Base-by-base conservation (phyloP, 2,113 vertebrate genomes). In the Murina feae region DNA sequence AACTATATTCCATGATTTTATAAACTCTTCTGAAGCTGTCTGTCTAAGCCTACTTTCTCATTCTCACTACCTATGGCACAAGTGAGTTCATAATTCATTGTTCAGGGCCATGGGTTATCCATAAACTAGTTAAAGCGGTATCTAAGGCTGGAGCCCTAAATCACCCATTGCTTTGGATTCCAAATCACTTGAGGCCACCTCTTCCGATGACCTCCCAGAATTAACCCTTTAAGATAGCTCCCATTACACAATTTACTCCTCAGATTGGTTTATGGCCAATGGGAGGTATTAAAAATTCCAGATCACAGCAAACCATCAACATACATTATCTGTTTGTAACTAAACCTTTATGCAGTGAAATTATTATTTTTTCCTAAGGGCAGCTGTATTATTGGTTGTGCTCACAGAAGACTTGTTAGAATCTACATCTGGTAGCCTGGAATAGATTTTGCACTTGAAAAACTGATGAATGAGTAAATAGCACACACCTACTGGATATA, bases 381-480 rank as follows among this genome's bases (percentile, higher is more conserved):
- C 51, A 81, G 7, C 21, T 20, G 23, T 78, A 39, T 55, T 63
- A 49, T 76, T 95, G 39, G 42, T 30, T 75, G 2, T 89, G 44
- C 16, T 66, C 76, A 49, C 4, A 89, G 65, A 82, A 76, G 28
- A 44, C 6, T 9, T 6, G 79, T 87, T 92, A 60, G 47, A 44
- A 49, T 78, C 47, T 68, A 55, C 16, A 28, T 49, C 18, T 51
- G 68, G 25, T 42, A 93, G 66, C 78, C 82, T 89, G n/a, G 49
- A 93, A 76, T 53, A 86, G 25, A 91, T 87, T 90, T 75, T 87
- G 63, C 10, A 4, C 65, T 91, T 87, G 65, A 72, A 93, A 91
- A 86, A n/a, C 58, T 37, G 23, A 9, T 16, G 83, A 80, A 90
- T 16, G 25, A 69, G 9, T 87, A 42, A 78, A 71, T 9, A 89